Evolutionary conservation across 1,140 invertebrate genomes (phyloP).

Genomic region (Ips typographus): DNA sequence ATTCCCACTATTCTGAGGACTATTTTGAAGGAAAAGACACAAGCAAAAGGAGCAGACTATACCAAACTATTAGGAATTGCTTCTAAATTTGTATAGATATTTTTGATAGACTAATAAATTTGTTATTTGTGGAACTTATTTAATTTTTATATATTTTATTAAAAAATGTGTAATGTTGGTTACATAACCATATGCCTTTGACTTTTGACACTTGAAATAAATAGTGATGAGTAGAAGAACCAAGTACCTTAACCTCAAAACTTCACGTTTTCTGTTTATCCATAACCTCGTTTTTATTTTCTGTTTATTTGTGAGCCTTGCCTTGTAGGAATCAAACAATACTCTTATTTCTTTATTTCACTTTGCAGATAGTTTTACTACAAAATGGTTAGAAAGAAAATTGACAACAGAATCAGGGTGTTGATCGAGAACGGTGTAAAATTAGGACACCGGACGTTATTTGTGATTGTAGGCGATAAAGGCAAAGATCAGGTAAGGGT

Average conservation of each 20-base stretch:
- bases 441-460: slow-evolving; percentile 86
- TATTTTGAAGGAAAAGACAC: slow-evolving; percentile 79
- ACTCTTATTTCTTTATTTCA: no score
- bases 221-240: no score
- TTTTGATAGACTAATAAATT: slow-evolving; percentile 3
- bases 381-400: slow-evolving; percentile 85
- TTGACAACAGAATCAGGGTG: slow-evolving; percentile 93
- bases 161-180: no score
- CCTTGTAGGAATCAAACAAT: no score
- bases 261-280: background rate
- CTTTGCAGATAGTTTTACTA: no score
- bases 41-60: slow-evolving; percentile 86
- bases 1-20: slow-evolving; percentile 90
- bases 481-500: slow-evolving; percentile 85
- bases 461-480: slow-evolving; percentile 95
- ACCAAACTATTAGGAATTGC: slow-evolving; percentile 94
- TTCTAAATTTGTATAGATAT: slow-evolving; percentile 82
- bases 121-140: slow-evolving; percentile 1
- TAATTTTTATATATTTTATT: background rate
- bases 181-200: no score
- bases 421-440: slow-evolving; percentile 97
- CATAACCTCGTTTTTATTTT: no score
- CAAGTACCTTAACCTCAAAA: background rate
- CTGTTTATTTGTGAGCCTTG: no score
- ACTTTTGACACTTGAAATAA: no score